These are phyloP conservation scores for Coluber constrictor DNA, from an alignment of 2,797 vertebrate species.

Conservation along the genomic window DNA sequence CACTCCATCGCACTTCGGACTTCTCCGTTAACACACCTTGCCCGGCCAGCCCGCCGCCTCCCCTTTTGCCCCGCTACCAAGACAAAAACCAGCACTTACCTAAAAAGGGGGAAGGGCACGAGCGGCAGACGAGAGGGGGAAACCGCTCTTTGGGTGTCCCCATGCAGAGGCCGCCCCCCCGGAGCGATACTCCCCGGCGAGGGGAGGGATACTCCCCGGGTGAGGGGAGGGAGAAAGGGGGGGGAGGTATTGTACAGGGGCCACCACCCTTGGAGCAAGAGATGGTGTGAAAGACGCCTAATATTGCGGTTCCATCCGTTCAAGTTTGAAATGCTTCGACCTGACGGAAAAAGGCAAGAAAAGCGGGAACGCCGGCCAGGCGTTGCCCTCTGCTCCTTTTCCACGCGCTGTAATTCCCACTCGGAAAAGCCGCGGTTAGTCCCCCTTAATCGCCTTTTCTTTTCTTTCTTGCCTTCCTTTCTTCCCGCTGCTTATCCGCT, in stretches of 20 bases:
- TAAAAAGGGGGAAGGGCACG: neutral
- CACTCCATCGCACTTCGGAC: neutral
- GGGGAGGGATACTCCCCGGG: too few relatives aligned
- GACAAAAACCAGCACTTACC: slow-evolving; percentile 43
- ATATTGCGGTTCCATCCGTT: neutral
- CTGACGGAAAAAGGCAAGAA: neutral
- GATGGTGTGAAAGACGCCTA: neutral
- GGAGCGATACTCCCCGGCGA: slow-evolving; percentile 31
- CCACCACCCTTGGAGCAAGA: neutral
- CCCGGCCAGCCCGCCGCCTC: neutral
- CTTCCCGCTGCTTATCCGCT: neutral
- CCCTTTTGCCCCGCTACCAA: neutral
- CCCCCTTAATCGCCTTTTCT: neutral
- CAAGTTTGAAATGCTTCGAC: neutral
- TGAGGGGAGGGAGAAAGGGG: neutral
- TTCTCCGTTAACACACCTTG: neutral
- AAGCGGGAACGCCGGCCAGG: neutral
- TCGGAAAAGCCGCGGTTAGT: neutral
- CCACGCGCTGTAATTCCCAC: slow-evolving; percentile 5
- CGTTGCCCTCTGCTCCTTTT: neutral
- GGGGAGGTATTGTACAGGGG: neutral
- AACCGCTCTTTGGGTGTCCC: slow-evolving; percentile 2
- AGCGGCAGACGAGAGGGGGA: neutral
- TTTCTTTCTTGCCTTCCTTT: neutral
- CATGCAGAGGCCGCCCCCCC: neutral